Base-by-base conservation (phyloP, 1,140 invertebrate species). In the Sarcophaga peregrina region DNA sequence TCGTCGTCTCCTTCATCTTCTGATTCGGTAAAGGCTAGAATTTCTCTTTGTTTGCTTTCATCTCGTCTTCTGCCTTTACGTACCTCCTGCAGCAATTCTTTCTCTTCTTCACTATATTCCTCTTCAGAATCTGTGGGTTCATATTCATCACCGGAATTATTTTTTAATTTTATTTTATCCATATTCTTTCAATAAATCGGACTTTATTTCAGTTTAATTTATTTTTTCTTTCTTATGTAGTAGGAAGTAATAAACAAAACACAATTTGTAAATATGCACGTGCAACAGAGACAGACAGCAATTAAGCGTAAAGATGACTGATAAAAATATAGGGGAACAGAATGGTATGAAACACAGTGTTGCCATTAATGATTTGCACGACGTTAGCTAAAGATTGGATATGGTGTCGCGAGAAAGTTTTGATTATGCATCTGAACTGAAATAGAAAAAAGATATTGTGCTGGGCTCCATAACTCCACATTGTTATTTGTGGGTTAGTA, bases 101-200 rank as follows among this genome's bases (percentile, higher is more conserved):
- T 93, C 86, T 95, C 94, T 68, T 92, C 91, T 85, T 93, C 92
- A 37, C 93, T 92, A 86, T 94, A 94, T 83, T 95, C 94, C 86
- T 95, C 92, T 85, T 95, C 95, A 4, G 95, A 95, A 86, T 94
- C 93, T 13, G 93, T 93, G 8, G 93, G 91, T 84, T 93, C 92
- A 88, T 94, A 94, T 45, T 82, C 50, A 25, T 80, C 83, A 9
- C 48, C 80, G 13, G 82, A 20, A 50, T 62, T 76, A n/a, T 45
- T 82, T 47, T 83, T 75, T 45, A 82, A 52, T 52, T 68, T 47
- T 15, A 83, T 82, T 82, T 83, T 83, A 48, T 83, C 80, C 83
- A 83, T 83, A 82, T 83, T 83, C 48, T 75, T 10, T 62, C 0
- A 78, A 37, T 78, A 9, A n/a, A 9, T 37, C n/a, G 58, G 15